These are phyloP conservation scores for Lasioglossum vierecki DNA, from an alignment of 2,888 invertebrate genomes.

Conservation along the genomic window DNA sequence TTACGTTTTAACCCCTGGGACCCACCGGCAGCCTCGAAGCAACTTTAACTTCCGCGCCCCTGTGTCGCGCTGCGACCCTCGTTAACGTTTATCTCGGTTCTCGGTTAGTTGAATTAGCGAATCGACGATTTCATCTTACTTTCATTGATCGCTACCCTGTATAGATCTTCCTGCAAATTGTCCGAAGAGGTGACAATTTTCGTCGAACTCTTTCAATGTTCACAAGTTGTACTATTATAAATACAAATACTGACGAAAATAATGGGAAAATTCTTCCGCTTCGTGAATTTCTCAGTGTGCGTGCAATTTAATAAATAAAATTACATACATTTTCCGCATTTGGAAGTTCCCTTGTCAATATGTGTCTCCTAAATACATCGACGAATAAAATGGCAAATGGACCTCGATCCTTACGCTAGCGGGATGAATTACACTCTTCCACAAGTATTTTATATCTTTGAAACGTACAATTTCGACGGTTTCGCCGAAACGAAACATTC, in stretches of 20 bases:
- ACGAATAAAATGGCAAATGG: neutral
- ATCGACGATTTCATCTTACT: neutral
- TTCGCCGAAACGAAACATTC: neutral
- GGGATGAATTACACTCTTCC: neutral
- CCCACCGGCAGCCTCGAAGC: slow-evolving; percentile 45
- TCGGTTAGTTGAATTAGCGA: slow-evolving; percentile 10
- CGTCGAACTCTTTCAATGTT: neutral
- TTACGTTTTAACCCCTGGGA: slow-evolving; percentile 15
- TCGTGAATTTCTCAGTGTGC: neutral
- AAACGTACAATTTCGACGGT: neutral
- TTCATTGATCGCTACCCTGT: neutral
- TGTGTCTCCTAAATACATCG: neutral
- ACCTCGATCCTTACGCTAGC: neutral
- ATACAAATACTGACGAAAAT: no score
- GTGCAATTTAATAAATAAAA: neutral
- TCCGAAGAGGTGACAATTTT: neutral
- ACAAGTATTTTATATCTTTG: neutral
- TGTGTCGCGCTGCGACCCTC: slow-evolving; percentile 56
- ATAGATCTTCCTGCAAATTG: neutral
- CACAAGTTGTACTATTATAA: no score
- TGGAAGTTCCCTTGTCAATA: neutral
- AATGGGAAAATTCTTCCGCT: no score
- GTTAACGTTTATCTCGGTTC: slow-evolving; percentile 49
- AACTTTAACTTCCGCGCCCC: slow-evolving; percentile 55
- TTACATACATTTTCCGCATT: neutral